Percentiles rank a stretch among this genome's conserved stretches.
phyloP scores from a whole-genome alignment of 1,140 invertebrate species.

The Penaeus vannamei region DNA sequence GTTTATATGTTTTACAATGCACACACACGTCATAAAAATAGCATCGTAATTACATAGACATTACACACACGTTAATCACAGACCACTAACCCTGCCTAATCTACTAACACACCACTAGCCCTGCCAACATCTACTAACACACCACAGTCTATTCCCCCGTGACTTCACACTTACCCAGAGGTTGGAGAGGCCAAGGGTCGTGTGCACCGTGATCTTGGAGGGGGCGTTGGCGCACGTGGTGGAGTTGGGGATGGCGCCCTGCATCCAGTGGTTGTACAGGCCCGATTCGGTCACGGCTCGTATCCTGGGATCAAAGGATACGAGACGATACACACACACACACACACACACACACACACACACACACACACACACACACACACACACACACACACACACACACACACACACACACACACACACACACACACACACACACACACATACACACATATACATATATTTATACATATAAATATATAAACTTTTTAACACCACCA shows the following conservation, averaged over 20 bases:
- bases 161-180: neutral
- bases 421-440: no score
- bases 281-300: conserved; percentile 3
- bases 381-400: no score
- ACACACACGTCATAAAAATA: no score
- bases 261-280: conserved; percentile 19
- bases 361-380: no score
- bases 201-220: neutral
- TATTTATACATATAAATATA: conserved; percentile 18
- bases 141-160: neutral
- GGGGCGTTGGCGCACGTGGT: conserved; percentile 7
- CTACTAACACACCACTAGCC: neutral
- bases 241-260: neutral
- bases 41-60: no score
- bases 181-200: neutral
- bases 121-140: neutral
- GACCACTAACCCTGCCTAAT: no score
- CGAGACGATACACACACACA: no score
- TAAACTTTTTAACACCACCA: neutral
- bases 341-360: no score
- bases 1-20: no score
- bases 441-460: conserved; percentile 17
- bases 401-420: no score
- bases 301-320: neutral
- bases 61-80: no score